Conservation (phyloP, 2,888 invertebrate genomes). For the Rotaria magnacalcarata region DNA sequence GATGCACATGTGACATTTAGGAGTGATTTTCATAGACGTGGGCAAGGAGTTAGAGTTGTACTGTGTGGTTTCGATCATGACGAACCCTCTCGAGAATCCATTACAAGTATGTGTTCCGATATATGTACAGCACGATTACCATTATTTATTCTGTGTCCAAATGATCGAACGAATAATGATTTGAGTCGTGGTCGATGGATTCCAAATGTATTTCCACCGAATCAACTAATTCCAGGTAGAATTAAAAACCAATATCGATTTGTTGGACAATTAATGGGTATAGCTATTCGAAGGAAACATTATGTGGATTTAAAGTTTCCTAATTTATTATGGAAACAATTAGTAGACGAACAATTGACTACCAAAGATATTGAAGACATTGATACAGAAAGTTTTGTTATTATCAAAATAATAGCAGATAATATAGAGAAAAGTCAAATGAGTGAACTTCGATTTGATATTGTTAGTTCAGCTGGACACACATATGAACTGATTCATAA, state of each 20-base stretch:
- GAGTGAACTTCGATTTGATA: not conserved
- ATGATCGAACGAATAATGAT: not conserved
- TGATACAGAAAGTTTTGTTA: not conserved
- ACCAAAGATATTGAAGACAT: not conserved
- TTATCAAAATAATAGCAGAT: not conserved
- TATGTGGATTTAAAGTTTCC: not conserved
- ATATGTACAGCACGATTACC: not conserved
- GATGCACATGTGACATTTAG: not conserved
- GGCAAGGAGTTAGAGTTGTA: not conserved
- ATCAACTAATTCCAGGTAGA: not conserved
- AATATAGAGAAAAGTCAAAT: no score
- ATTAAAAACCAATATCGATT: not conserved
- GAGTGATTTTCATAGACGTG: not conserved
- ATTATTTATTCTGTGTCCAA: not conserved
- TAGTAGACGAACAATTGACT: not conserved
- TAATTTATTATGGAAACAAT: not conserved
- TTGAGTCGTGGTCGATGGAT: no score
- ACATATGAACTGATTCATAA: not conserved
- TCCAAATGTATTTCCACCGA: not conserved
- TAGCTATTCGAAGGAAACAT: not conserved
- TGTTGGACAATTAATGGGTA: no score
- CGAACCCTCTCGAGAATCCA: not conserved
- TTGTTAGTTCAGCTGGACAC: not conserved
- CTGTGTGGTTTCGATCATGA: not conserved
- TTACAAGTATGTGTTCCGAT: not conserved